phyloP scores from a whole-genome alignment of 2,888 invertebrate genomes.

The Chirona hameri region DNA sequence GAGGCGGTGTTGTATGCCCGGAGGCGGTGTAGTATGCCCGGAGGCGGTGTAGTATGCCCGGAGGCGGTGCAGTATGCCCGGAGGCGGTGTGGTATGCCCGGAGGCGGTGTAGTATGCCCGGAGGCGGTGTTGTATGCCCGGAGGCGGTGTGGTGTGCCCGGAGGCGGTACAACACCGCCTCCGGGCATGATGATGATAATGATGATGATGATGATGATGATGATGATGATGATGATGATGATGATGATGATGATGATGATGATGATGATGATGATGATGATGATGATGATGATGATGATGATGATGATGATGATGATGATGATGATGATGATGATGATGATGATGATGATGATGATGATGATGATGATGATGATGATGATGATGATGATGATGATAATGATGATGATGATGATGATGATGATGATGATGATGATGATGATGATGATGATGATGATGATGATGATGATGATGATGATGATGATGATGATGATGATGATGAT shows the following conservation, averaged over 20 bases:
- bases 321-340: conserved; percentile 1
- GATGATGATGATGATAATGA: conserved; percentile 22
- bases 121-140: too few species aligned
- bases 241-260: not conserved
- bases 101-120: too few species aligned
- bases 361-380: conserved; percentile 22
- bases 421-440: conserved; percentile 22
- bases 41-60: too few species aligned
- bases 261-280: not conserved
- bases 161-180: not conserved
- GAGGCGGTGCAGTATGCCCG: too few species aligned
- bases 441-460: conserved; percentile 22
- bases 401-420: conserved; percentile 22
- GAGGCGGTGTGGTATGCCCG: too few species aligned
- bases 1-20: too few species aligned
- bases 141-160: not conserved
- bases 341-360: conserved; percentile 22
- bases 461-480: too few species aligned
- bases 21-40: too few species aligned
- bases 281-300: not conserved
- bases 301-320: not conserved
- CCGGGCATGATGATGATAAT: not conserved
- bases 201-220: not conserved
- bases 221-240: too few species aligned
- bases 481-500: too few species aligned